Percentiles rank a stretch among this genome's conserved stretches.
Conservation (phyloP, 2,888 invertebrate species). For the Periphyllus acericola region DNA sequence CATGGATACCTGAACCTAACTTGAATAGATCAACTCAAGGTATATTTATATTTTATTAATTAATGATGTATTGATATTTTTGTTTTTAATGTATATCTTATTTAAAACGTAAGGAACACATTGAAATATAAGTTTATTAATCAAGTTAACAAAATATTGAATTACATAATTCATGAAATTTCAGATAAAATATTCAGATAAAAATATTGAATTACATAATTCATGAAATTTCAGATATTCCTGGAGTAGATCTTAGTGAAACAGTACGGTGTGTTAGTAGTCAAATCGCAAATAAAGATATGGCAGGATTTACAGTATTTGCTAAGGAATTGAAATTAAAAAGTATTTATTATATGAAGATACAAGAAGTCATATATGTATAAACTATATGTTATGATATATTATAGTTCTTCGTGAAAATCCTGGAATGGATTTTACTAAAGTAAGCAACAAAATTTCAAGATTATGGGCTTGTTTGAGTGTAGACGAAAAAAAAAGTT, state of each 20-base stretch:
- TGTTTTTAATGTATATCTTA: background rate
- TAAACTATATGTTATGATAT: constrained; percentile 1
- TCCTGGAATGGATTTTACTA: constrained; percentile 66
- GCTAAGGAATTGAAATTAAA: constrained; percentile 66
- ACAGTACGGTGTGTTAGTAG: constrained; percentile 65
- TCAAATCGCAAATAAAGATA: constrained; percentile 66
- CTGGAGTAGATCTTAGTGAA: constrained; percentile 19
- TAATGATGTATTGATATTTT: background rate
- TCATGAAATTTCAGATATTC: constrained; percentile 23
- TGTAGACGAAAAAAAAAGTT: constrained; percentile 67
- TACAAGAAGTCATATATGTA: constrained; percentile 18
- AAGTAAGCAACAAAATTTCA: constrained; percentile 67
- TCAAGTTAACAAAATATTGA: too few species aligned
- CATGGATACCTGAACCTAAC: constrained; percentile 49
- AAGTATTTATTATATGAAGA: constrained; percentile 65
- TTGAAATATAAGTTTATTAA: too few species aligned
- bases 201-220: background rate
- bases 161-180: background rate
- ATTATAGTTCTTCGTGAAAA: constrained; percentile 64
- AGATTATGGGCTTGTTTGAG: constrained; percentile 67
- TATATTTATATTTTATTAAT: constrained; percentile 10
- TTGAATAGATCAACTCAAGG: constrained; percentile 33
- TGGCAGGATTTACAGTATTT: constrained; percentile 67
- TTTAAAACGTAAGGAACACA: background rate
- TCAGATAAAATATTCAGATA: too few species aligned